A percentile compares a stretch with the other conserved stretches of the same genome.
phyloP scores from a whole-genome alignment of 2,113 vertebrate genomes.

The Sinocyclocheilus anophthalmus region DNA sequence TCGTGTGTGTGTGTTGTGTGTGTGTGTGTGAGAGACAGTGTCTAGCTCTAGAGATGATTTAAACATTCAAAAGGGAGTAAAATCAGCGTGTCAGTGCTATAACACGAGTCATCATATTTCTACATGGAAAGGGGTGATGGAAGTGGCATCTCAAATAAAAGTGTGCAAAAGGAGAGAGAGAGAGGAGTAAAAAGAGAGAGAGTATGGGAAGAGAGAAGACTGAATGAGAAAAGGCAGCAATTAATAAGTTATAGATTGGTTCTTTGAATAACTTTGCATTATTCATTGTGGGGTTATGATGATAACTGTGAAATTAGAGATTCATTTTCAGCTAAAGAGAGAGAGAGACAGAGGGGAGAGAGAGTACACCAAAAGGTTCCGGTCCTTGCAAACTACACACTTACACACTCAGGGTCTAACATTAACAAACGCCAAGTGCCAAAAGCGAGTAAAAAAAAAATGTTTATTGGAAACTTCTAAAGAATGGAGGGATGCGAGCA shows the following conservation, averaged over 20 bases:
- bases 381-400: background rate
- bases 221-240: slow-evolving; percentile 40
- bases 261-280: slow-evolving; percentile 56
- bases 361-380: background rate
- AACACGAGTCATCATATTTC: slow-evolving; percentile 52
- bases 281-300: slow-evolving; percentile 54
- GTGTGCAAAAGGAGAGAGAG: slow-evolving; percentile 17
- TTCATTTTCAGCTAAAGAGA: slow-evolving; percentile 50
- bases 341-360: slow-evolving; percentile 29
- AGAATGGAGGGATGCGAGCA: background rate
- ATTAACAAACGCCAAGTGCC: background rate
- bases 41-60: slow-evolving; percentile 44
- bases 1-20: slow-evolving; percentile 37
- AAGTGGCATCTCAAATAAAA: slow-evolving; percentile 30
- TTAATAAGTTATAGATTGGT: slow-evolving; percentile 55
- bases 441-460: background rate
- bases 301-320: slow-evolving; percentile 59
- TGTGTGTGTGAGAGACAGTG: slow-evolving; percentile 23
- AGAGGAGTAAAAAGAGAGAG: slow-evolving; percentile 9
- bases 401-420: background rate
- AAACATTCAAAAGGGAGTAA: slow-evolving; percentile 51
- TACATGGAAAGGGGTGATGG: slow-evolving; percentile 43
- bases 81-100: slow-evolving; percentile 38
- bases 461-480: background rate
- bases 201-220: background rate